These are phyloP conservation scores for Siphlonurus alternatus DNA, from an alignment of 2,888 invertebrate genomes.

Conservation along the genomic window DNA sequence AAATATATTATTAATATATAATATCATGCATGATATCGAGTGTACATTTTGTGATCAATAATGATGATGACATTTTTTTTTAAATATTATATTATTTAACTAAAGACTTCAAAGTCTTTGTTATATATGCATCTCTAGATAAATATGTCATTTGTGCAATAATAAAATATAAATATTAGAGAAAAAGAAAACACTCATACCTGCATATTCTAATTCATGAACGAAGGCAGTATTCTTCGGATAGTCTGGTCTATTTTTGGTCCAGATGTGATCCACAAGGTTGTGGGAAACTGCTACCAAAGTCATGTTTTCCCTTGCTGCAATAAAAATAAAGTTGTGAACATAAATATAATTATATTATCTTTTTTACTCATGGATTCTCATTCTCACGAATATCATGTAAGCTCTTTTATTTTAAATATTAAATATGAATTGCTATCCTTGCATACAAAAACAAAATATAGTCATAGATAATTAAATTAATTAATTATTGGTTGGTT, in stretches of 20 bases:
- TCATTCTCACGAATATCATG: not conserved
- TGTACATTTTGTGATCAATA: too few relatives aligned
- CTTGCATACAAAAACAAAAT: too few relatives aligned
- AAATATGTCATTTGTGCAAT: too few relatives aligned
- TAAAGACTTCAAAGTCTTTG: too few relatives aligned
- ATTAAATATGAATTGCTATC: not conserved
- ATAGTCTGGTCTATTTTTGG: conserved; percentile 37
- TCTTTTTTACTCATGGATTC: not conserved
- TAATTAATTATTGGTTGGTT: too few relatives aligned
- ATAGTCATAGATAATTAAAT: too few relatives aligned
- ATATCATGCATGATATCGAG: too few relatives aligned
- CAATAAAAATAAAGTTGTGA: not conserved
- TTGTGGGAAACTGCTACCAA: conserved; percentile 27
- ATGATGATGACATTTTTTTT: too few relatives aligned
- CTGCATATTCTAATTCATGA: conserved; percentile 39
- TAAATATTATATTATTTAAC: too few relatives aligned
- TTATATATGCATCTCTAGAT: too few relatives aligned
- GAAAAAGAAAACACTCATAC: conserved; percentile 22
- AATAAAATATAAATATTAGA: conserved; percentile 5
- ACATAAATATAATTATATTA: not conserved
- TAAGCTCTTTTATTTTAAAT: not conserved
- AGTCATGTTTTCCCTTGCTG: conserved; percentile 22
- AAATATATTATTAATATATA: not conserved
- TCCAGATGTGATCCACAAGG: conserved; percentile 66
- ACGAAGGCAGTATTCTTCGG: conserved; percentile 40